Evolutionary conservation across 1,140 invertebrate species (phyloP).

Genomic region (Panonychus citri): DNA sequence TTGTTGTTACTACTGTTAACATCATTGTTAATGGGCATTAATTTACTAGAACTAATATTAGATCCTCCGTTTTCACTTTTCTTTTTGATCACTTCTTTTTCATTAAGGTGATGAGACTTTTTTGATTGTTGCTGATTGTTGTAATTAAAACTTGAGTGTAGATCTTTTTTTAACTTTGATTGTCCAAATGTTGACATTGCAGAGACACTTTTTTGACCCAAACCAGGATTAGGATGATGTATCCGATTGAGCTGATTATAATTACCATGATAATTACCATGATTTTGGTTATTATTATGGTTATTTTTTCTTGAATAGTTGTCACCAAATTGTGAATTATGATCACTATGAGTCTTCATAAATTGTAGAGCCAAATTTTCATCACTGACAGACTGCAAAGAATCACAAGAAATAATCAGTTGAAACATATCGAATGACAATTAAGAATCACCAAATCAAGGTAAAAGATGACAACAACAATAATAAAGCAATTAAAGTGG

Average conservation of each 20-base stretch:
- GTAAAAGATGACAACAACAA: no score
- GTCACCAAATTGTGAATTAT: neutral
- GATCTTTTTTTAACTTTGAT: neutral
- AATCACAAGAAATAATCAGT: neutral
- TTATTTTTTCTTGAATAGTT: neutral
- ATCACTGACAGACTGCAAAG: conserved; percentile 6
- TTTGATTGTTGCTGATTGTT: neutral
- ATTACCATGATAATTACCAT: no score
- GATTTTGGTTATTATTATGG: no score
- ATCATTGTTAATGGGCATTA: no score
- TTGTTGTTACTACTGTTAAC: no score
- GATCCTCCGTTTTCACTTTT: no score
- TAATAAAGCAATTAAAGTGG: no score
- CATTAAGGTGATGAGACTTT: no score
- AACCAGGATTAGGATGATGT: neutral
- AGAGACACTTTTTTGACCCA: neutral
- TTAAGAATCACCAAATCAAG: neutral
- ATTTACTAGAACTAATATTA: no score
- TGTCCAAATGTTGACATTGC: neutral
- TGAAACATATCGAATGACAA: neutral
- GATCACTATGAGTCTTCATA: neutral
- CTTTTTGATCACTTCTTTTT: neutral
- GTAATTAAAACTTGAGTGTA: neutral
- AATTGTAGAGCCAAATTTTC: conserved; percentile 5
- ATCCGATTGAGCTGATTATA: neutral